phyloP scores from a whole-genome alignment of 37 sponge, comb jelly and placozoan species.

The Chondrosia reniformis region DNA sequence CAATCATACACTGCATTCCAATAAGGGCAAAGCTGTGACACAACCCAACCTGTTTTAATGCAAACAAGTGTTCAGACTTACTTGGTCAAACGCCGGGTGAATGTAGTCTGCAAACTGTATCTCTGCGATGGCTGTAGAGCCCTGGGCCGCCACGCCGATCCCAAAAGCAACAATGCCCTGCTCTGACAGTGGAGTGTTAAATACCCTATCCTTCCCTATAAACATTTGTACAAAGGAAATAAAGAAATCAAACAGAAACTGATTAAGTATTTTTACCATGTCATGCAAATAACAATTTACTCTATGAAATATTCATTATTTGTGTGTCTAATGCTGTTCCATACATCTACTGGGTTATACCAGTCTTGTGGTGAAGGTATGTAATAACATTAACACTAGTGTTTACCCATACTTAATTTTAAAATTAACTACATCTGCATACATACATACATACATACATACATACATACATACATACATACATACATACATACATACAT shows the following conservation, averaged over 20 bases:
- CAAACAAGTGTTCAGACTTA: not conserved
- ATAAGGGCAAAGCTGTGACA: too few species aligned
- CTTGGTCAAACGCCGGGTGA: slow-evolving; percentile 97
- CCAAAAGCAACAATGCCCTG: slow-evolving; percentile 97
- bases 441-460: too few species aligned
- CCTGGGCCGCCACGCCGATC: slow-evolving; percentile 88
- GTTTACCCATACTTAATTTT: too few species aligned
- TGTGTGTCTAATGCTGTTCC: not conserved
- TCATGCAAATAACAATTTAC: too few species aligned
- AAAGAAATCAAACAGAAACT: not conserved
- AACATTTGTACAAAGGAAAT: not conserved
- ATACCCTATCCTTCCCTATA: slow-evolving; percentile 81
- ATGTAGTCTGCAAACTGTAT: slow-evolving; percentile 99
- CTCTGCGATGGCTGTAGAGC: slow-evolving; percentile 96
- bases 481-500: too few species aligned
- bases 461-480: too few species aligned
- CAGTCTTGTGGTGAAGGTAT: too few species aligned
- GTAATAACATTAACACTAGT: too few species aligned
- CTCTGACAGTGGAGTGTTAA: slow-evolving; percentile 93
- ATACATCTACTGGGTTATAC: not conserved
- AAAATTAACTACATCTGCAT: too few species aligned
- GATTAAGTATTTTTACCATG: too few species aligned
- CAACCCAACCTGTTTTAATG: too few species aligned
- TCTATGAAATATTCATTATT: not conserved
- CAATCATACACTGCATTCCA: too few species aligned